Percentiles rank a stretch among this genome's conserved stretches.
These are phyloP conservation scores for Zonitis immaculata DNA, from an alignment of 2,888 invertebrate genomes.

Conservation along the genomic window DNA sequence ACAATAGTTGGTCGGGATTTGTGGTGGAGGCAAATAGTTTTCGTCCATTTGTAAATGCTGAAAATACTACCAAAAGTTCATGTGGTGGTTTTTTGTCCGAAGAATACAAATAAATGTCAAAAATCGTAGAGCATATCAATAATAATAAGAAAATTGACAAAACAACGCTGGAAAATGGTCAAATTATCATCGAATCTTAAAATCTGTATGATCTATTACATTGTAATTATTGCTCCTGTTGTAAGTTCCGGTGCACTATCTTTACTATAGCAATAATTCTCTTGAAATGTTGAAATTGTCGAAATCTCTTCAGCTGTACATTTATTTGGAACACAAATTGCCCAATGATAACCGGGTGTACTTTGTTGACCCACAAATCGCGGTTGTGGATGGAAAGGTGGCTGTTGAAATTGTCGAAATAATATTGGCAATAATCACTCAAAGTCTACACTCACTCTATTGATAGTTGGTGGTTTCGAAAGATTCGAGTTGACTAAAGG, in stretches of 20 bases:
- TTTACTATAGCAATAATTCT: conserved; percentile 1
- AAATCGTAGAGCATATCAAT: not conserved
- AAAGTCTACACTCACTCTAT: not conserved
- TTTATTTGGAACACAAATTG: not conserved
- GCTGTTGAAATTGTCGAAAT: not conserved
- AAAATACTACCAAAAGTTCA: conserved; percentile 32
- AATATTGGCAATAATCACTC: too few species aligned
- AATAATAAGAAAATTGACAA: not conserved
- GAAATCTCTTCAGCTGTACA: conserved; percentile 4
- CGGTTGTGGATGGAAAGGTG: not conserved
- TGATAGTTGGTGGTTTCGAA: not conserved
- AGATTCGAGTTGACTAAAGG: too few species aligned
- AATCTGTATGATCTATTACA: not conserved
- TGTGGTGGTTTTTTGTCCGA: not conserved
- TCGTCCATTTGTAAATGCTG: conserved; percentile 45
- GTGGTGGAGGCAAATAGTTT: conserved; percentile 42
- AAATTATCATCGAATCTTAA: too few species aligned
- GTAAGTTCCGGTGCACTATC: not conserved
- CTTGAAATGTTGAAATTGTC: not conserved
- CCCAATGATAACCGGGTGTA: not conserved
- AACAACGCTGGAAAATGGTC: not conserved
- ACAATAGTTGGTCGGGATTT: conserved; percentile 41
- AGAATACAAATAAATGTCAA: not conserved
- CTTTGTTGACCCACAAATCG: not conserved
- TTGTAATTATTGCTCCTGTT: not conserved